A percentile compares a stretch with the other conserved stretches of the same genome.
These are phyloP conservation scores for Oppia nitens DNA, from an alignment of 1,140 invertebrate species.

Conservation along the genomic window DNA sequence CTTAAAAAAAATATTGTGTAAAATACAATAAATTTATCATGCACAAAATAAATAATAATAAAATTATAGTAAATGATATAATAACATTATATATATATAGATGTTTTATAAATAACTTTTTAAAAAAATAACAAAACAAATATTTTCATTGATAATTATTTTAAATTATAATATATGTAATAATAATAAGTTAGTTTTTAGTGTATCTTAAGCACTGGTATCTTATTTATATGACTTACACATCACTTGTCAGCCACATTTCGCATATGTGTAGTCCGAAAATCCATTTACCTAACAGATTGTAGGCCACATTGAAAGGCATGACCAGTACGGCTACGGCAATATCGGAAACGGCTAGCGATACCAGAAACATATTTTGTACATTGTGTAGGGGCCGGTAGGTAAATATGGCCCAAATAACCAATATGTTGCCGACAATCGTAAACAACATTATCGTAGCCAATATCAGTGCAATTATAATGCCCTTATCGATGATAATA, in stretches of 20 bases:
- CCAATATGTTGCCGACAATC: conserved; percentile 83
- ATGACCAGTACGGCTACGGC: conserved; percentile 87
- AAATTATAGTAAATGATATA: no score
- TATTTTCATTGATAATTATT: no score
- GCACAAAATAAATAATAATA: no score
- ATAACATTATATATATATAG: no score
- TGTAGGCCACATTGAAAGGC: conserved; percentile 86
- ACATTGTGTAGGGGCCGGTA: conserved; percentile 89
- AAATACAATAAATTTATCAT: no score
- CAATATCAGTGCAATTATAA: conserved; percentile 23
- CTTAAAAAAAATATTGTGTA: no score
- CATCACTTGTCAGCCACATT: conserved; percentile 90
- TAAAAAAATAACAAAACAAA: no score
- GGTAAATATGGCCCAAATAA: conserved; percentile 88
- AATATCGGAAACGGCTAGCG: conserved; percentile 90
- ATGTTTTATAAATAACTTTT: no score
- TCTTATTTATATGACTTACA: conserved; percentile 32
- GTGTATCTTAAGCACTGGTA: no score
- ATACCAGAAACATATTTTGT: conserved; percentile 96
- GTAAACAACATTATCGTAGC: conserved; percentile 56
- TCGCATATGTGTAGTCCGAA: conserved; percentile 82
- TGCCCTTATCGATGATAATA: conserved; percentile 12
- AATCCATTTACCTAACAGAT: conserved; percentile 69
- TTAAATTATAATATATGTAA: no score
- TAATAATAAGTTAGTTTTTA: no score